Percentiles rank a stretch among this genome's conserved stretches.
Conservation (phyloP, 2,888 invertebrate genomes). For the Tetrapedia diversipes region DNA sequence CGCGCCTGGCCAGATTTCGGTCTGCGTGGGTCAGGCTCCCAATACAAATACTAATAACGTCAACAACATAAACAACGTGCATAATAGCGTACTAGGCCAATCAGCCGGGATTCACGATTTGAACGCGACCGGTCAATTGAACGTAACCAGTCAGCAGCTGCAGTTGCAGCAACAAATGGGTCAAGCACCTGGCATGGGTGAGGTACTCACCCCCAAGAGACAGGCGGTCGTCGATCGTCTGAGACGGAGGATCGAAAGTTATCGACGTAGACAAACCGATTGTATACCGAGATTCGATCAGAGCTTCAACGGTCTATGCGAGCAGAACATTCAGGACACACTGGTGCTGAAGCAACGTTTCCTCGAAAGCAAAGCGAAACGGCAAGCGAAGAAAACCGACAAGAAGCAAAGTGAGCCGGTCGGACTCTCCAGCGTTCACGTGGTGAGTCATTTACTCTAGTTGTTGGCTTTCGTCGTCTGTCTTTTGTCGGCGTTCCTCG, state of each 20-base stretch:
- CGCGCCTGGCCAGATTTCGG: slow-evolving; percentile 81
- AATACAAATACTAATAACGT: slow-evolving; percentile 33
- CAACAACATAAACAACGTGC: slow-evolving; percentile 79
- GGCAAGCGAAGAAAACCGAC: slow-evolving; percentile 89
- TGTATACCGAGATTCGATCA: slow-evolving; percentile 95
- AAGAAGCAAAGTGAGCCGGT: slow-evolving; percentile 89
- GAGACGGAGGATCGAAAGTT: slow-evolving; percentile 92
- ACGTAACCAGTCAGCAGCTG: slow-evolving; percentile 75
- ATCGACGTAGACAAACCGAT: slow-evolving; percentile 93
- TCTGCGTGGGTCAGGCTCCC: slow-evolving; percentile 76
- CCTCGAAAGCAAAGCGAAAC: slow-evolving; percentile 95
- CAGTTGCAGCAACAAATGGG: slow-evolving; percentile 82
- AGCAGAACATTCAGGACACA: slow-evolving; percentile 96
- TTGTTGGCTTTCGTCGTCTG: slow-evolving; percentile 37
- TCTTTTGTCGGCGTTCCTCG: slow-evolving; percentile 28
- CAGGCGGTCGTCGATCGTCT: slow-evolving; percentile 94
- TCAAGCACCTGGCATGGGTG: slow-evolving; percentile 84
- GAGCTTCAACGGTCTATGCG: slow-evolving; percentile 93
- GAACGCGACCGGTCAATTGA: slow-evolving; percentile 72
- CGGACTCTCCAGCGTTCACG: slow-evolving; percentile 82
- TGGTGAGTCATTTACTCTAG: slow-evolving; percentile 76
- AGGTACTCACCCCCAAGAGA: slow-evolving; percentile 90
- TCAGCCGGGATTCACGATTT: slow-evolving; percentile 83
- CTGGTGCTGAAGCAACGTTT: slow-evolving; percentile 93
- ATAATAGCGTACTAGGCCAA: slow-evolving; percentile 86